phyloP scores from a whole-genome alignment of 2,797 vertebrate species.

The Acanthis flammea region DNA sequence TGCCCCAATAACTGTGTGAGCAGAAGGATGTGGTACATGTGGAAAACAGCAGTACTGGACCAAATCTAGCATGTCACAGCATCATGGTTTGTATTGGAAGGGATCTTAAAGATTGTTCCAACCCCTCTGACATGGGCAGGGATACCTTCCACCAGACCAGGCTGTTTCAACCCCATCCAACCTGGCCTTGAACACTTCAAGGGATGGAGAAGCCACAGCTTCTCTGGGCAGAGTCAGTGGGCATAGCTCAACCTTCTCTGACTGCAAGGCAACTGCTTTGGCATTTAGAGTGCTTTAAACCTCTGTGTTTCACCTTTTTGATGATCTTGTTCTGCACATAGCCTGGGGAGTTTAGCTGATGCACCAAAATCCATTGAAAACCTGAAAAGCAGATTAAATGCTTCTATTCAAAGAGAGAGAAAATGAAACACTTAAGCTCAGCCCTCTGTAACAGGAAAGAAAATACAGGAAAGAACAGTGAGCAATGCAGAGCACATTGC shows the following conservation, averaged over 20 bases:
- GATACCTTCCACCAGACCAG: background rate
- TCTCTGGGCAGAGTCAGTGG: background rate
- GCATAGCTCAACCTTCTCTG: background rate
- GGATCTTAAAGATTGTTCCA: background rate
- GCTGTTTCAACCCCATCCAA: background rate
- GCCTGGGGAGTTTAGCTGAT: background rate
- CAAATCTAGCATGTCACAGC: background rate
- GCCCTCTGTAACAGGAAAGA: background rate
- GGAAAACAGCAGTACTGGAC: background rate
- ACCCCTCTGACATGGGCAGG: background rate
- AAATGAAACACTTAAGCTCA: background rate
- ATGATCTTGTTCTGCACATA: background rate
- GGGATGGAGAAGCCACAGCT: background rate
- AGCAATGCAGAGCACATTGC: background rate
- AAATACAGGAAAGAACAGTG: background rate
- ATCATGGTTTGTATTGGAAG: background rate
- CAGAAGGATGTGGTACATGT: accelerated
- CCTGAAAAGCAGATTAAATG: background rate
- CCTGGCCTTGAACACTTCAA: background rate
- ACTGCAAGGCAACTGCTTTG: background rate
- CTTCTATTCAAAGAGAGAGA: background rate
- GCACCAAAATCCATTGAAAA: background rate
- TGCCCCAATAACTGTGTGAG: background rate
- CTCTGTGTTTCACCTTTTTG: background rate
- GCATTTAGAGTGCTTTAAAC: background rate